phyloP scores from a whole-genome alignment of 64 coral and sea anemone genomes.

The Exaiptasia diaphana region DNA sequence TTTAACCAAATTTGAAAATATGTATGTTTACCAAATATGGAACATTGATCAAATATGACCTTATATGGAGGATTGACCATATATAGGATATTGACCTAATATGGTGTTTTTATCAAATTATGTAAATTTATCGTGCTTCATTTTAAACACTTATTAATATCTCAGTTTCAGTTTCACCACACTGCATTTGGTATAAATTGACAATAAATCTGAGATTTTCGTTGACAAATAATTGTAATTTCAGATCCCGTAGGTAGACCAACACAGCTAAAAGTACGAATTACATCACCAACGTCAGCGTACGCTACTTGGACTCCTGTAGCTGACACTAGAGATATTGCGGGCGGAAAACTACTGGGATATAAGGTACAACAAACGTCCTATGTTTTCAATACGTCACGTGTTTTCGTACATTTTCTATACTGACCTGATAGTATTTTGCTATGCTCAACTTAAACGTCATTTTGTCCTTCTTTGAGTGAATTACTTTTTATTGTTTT shows the following conservation, averaged over 20 bases:
- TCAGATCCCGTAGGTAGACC: conserved; percentile 69
- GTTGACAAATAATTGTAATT: no score
- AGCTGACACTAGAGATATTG: conserved; percentile 40
- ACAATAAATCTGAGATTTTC: no score
- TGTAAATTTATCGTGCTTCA: no score
- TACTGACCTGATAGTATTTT: neutral
- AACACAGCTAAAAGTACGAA: conserved; percentile 56
- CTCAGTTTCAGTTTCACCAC: no score
- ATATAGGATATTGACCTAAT: neutral
- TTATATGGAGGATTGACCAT: neutral
- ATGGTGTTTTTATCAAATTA: no score
- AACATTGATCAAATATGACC: neutral
- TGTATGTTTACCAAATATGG: neutral
- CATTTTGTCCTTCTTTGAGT: neutral
- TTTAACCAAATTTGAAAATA: no score
- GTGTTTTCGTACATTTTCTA: neutral
- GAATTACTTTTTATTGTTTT: no score
- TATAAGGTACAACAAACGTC: conserved; percentile 89
- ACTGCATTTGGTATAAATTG: no score
- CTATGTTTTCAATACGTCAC: neutral
- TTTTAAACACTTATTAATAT: no score
- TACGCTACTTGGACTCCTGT: conserved; percentile 78
- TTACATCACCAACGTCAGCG: conserved; percentile 75
- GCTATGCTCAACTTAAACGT: no score
- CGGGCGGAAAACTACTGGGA: conserved; percentile 79